Conservation (phyloP, 2,888 invertebrate species). For the Pammene fasciana region DNA sequence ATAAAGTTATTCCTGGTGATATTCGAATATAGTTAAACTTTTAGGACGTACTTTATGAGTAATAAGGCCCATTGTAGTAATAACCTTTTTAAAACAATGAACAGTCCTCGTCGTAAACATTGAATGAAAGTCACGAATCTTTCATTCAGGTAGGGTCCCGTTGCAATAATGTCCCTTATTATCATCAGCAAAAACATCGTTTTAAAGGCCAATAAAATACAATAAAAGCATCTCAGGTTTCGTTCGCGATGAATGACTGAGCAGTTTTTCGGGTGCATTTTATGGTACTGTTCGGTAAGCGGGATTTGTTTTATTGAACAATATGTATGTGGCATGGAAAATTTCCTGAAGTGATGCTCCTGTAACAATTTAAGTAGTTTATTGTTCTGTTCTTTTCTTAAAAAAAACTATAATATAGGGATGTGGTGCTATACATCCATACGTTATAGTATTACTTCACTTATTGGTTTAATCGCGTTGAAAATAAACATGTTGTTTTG, state of each 20-base stretch:
- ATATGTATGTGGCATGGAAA: background rate
- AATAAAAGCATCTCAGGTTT: constrained; percentile 24
- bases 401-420: too few relatives aligned
- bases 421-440: too few relatives aligned
- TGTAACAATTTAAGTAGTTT: too few relatives aligned
- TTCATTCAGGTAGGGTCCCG: constrained; percentile 26
- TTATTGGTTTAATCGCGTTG: too few relatives aligned
- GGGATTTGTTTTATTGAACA: background rate
- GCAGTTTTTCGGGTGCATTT: constrained; percentile 44
- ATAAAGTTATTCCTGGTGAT: background rate
- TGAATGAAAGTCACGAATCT: constrained; percentile 7
- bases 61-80: constrained; percentile 15
- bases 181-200: constrained; percentile 19
- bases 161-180: constrained; percentile 31
- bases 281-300: constrained; percentile 34
- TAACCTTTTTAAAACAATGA: constrained; percentile 17
- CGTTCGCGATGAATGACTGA: constrained; percentile 44
- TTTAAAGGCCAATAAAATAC: constrained; percentile 35
- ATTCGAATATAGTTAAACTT: background rate
- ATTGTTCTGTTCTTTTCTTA: too few relatives aligned
- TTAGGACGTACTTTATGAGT: background rate
- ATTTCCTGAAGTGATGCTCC: background rate
- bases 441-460: too few relatives aligned
- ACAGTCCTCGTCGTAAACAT: background rate
- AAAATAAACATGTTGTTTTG: too few relatives aligned